phyloP scores from a whole-genome alignment of 2,888 invertebrate species.

The Omphaloscelis lunosa region DNA sequence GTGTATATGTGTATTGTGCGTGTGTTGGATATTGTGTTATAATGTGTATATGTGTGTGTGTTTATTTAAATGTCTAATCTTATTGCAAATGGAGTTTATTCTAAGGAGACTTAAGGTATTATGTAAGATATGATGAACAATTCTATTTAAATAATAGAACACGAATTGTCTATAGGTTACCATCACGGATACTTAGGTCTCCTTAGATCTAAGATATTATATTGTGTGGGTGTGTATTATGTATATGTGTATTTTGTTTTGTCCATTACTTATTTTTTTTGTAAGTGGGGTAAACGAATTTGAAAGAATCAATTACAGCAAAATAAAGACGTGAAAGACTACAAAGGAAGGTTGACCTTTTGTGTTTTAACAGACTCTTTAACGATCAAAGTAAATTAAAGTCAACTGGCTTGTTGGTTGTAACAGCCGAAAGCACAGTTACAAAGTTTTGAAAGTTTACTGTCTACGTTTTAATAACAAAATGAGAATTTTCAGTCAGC shows the following conservation, averaged over 20 bases:
- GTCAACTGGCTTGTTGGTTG: conserved; percentile 32
- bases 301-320: conserved; percentile 9
- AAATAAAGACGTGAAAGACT: conserved; percentile 21
- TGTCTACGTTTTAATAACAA: conserved; percentile 22
- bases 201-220: too few relatives aligned
- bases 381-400: conserved; percentile 43
- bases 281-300: background rate
- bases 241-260: too few relatives aligned
- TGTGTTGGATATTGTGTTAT: too few relatives aligned
- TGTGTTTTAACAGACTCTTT: conserved; percentile 37
- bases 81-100: too few relatives aligned
- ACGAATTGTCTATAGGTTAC: background rate
- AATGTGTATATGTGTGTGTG: too few relatives aligned
- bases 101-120: too few relatives aligned
- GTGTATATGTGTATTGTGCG: too few relatives aligned
- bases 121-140: too few relatives aligned
- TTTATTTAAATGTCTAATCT: too few relatives aligned
- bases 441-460: conserved; percentile 28
- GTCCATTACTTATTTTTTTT: background rate
- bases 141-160: background rate
- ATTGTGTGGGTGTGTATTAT: too few relatives aligned
- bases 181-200: too few relatives aligned
- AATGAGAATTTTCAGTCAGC: background rate
- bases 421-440: conserved; percentile 29
- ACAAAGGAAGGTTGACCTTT: conserved; percentile 35